These are phyloP conservation scores for Furcifer pardalis DNA, from an alignment of 2,797 vertebrate species.

Conservation along the genomic window DNA sequence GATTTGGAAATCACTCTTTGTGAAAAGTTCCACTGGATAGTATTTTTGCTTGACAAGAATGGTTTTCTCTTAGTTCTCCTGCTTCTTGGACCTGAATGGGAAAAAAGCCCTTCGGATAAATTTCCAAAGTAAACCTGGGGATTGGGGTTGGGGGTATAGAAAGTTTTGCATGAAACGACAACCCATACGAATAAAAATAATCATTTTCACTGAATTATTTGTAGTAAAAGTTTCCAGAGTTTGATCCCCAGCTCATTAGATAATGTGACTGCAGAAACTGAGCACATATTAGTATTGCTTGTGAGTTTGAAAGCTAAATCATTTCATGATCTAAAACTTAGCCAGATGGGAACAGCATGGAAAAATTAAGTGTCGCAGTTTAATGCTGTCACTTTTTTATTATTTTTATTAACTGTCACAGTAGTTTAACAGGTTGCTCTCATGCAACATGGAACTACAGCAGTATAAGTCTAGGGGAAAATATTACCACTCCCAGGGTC, in stretches of 20 bases:
- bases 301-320: not conserved
- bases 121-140: slow-evolving; percentile 29
- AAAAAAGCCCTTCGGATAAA: slow-evolving; percentile 33
- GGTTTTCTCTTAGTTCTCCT: not conserved
- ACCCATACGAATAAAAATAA: slow-evolving; percentile 41
- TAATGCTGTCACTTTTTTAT: not conserved
- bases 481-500: not conserved
- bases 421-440: slow-evolving; percentile 27
- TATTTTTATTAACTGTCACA: not conserved
- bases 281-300: slow-evolving; percentile 6
- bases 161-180: slow-evolving; percentile 22
- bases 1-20: slow-evolving; percentile 14
- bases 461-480: slow-evolving; percentile 20
- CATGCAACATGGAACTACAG: slow-evolving; percentile 3
- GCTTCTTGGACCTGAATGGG: not conserved
- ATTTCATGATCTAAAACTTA: not conserved
- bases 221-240: slow-evolving; percentile 20
- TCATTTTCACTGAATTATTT: slow-evolving; percentile 1
- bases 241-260: slow-evolving; percentile 15
- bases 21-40: not conserved
- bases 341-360: not conserved
- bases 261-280: slow-evolving; percentile 1
- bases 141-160: not conserved
- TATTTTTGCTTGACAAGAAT: slow-evolving; percentile 6
- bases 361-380: slow-evolving; percentile 13